Base-by-base conservation (phyloP, 2,888 invertebrate species). In the Julus scanicus region DNA sequence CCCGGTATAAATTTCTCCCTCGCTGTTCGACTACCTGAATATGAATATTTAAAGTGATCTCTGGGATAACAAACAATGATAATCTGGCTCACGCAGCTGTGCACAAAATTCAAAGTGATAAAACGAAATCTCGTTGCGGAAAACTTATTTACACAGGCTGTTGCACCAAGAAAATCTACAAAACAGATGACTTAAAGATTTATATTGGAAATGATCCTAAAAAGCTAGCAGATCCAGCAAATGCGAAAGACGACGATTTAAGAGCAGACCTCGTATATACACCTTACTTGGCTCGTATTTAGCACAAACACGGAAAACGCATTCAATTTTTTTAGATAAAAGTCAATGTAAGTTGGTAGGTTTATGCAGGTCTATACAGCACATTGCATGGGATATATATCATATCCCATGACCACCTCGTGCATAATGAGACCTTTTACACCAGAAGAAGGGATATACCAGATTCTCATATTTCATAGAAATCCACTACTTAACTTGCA, bases 21-120 rank as follows among this genome's bases (percentile, higher is more conserved):
- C 63, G n/a, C 63, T 63, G n/a, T 20, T 63, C 63, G 63, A n/a
- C 63, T 63, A 71, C 71, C 71, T 71, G 71, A 71, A 71, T 71
- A 71, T 71, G 71, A 71, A 71, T 71, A 71, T 71, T 71, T 29
- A 71, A 71, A 71, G 20, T 71, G 71, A 71, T 71, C 71, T 20
- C 71, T 29, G 29, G 71, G 71, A 71, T 71, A 71, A 71, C 71
- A 71, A 71, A 71, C 20, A 71, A 29, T 71, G 71, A 71, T 71
- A 71, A 71, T 71, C 71, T 29, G 71, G 71, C 71, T 71, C 71
- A 71, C 71, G 71, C 71, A 71, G 71, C 71, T 71, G 71, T 20
- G 53, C 53, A 71, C 71, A 71, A 71, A 71, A 71, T 71, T 29
- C 71, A 29, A 71, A 71, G 71, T 29, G 71, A 71, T 71, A 71